Base-by-base conservation (phyloP, 2,113 vertebrate species). In the Lepus americanus region DNA sequence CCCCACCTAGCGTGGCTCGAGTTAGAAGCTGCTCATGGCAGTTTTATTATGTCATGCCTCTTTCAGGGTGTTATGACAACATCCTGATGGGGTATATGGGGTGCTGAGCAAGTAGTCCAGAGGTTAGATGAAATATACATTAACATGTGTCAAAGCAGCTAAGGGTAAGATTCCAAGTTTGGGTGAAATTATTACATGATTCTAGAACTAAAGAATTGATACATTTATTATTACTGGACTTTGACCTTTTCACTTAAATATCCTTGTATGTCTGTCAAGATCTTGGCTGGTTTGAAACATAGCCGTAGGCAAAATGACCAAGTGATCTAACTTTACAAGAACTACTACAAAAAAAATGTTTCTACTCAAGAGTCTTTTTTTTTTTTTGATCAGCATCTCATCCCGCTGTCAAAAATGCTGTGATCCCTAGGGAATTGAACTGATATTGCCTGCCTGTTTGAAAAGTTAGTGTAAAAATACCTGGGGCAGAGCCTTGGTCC, bases 391-490 rank as follows among this genome's bases (percentile, higher is more conserved):
- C 70, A 94, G 33, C 78, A 8, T 29, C 7, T 85, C 16, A 81
- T 22, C 67, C 12, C 66, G 39, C 16, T 85, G 39, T 89, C 69
- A 92, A 95, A 96, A 87, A 84, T n/a, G 72, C 4, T 88, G 11
- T 69, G 14, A 20, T 39, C 3, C 4, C 6, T 7, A 31, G 10
- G 9, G 9, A 79, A 8, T 83, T 72, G 63, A 82, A 39, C 23
- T 19, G 79, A 36, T 67, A 66, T 70, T 22, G 3, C 29, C 79
- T 4, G 4, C 27, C 55, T 77, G 67, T 53, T 77, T 63, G 55
- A 90, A 80, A 95, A 84, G 36, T 64, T 77, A 84, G 9, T 85
- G 64, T 39, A n/a, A 87, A 94, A 92, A 59, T 59, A 16, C 10
- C 17, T 13, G 55, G 55, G 55, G 55, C 16, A 55, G 55, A 2